A percentile compares a stretch with the other conserved stretches of the same genome.
phyloP scores from a whole-genome alignment of 2,888 invertebrate genomes.

The Synanthedon andrenaeformis region DNA sequence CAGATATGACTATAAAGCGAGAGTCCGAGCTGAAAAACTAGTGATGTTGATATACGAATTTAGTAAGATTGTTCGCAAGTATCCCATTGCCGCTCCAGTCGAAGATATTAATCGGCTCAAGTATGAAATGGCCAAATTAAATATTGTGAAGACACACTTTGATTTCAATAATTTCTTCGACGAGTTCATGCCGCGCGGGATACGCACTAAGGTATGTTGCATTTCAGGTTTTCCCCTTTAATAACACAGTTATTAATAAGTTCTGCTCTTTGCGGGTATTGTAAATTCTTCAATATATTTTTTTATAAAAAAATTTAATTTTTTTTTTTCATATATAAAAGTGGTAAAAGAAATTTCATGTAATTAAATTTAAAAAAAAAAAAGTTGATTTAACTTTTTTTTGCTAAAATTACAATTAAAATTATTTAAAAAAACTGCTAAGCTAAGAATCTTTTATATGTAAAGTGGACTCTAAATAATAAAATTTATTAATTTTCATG shows the following conservation, averaged over 20 bases:
- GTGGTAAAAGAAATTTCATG: neutral
- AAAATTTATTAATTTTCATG: too few relatives aligned
- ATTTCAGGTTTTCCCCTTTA: neutral
- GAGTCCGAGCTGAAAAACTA: constrained; percentile 47
- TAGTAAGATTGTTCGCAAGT: constrained; percentile 22
- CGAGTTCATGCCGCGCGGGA: constrained; percentile 49
- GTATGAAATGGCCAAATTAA: constrained; percentile 42
- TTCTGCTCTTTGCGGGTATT: constrained; percentile 20
- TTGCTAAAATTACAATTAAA: too few relatives aligned
- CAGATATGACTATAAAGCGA: constrained; percentile 55
- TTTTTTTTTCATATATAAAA: too few relatives aligned
- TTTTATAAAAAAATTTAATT: neutral
- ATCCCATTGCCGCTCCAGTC: constrained; percentile 17
- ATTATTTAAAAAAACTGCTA: too few relatives aligned
- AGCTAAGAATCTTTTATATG: too few relatives aligned
- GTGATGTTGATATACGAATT: constrained; percentile 41
- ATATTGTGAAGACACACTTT: constrained; percentile 41
- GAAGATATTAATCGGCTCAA: constrained; percentile 31
- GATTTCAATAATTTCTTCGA: constrained; percentile 55
- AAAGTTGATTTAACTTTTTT: neutral
- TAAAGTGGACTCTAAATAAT: too few relatives aligned
- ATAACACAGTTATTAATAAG: neutral
- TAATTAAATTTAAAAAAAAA: neutral
- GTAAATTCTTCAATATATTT: neutral
- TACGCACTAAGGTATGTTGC: constrained; percentile 41